Evolutionary conservation across 2,888 invertebrate genomes (phyloP).

Genomic region (Erannis defoliaria): DNA sequence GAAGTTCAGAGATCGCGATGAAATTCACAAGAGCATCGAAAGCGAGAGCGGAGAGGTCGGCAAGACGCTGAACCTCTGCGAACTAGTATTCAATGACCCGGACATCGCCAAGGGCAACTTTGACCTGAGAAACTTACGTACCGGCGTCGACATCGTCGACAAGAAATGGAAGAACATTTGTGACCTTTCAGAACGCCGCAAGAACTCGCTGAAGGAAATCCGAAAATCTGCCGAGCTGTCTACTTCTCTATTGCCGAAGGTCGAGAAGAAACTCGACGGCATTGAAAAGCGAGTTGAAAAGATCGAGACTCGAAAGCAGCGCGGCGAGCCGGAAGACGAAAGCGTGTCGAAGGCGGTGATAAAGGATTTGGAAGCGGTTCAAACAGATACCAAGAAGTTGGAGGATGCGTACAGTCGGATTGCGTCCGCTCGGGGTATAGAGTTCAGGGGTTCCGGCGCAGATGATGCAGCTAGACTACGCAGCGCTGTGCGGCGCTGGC

Average conservation of each 20-base stretch:
- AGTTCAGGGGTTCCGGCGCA: constrained; percentile 88
- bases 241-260: constrained; percentile 87
- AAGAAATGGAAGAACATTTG: constrained; percentile 93
- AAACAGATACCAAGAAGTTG: constrained; percentile 87
- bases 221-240: constrained; percentile 89
- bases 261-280: constrained; percentile 87
- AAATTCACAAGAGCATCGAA: constrained; percentile 91
- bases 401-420: constrained; percentile 90
- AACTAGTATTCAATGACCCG: constrained; percentile 91
- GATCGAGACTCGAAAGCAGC: constrained; percentile 75
- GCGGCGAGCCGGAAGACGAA: constrained; percentile 78
- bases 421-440: constrained; percentile 89
- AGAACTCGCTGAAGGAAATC: constrained; percentile 72
- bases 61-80: constrained; percentile 92
- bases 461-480: constrained; percentile 89
- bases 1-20: constrained; percentile 90
- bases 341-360: constrained; percentile 87
- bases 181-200: constrained; percentile 89
- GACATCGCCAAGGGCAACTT: constrained; percentile 91
- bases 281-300: constrained; percentile 87
- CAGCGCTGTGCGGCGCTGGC: constrained; percentile 88
- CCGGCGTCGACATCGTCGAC: constrained; percentile 90
- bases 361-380: constrained; percentile 87
- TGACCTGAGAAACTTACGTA: constrained; percentile 89
- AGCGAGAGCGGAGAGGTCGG: constrained; percentile 92